Base-by-base conservation (phyloP, 1,140 invertebrate species). In the Drosophila varians region DNA sequence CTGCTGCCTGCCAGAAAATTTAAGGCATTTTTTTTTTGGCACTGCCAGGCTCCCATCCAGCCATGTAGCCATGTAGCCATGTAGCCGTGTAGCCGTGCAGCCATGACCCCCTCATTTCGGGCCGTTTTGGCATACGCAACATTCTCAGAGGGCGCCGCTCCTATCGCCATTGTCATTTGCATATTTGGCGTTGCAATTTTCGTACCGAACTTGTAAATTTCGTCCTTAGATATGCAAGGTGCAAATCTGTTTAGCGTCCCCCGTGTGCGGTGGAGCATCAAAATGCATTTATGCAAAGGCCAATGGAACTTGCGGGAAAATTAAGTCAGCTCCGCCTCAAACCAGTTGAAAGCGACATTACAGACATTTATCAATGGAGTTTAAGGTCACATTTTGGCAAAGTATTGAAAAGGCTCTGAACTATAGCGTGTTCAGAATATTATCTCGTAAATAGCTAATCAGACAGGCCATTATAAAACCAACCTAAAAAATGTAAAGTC, bases 141-240 rank as follows among this genome's bases (percentile, higher is more conserved):
- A 66, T 65, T 66, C 36, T 65, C 45, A 51, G 34, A 65, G 45
- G 25, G 34, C 23, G 26, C 19, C 42, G 26, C 12, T 23, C 26
- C 53, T 25, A 19, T 21, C 42, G 14, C 45, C 61, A 65, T 66
- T 70, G 53, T 60, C 53, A 80, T 86, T 86, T 86, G 82, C 80
- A 86, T 86, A 86, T 80, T 87, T 73, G 80, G 61, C 77, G 52
- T 73, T 74, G 69, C 68, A 86, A 87, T 87, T 84, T 84, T 87
- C 69, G 55, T 51, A 66, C 25, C 26, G 12, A 86, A 74, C 69
- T 74, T 87, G 82, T 79, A 87, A 87, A 86, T 87, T 87, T 74
- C 16, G 62, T 58, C 68, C 73, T 76, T 86, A 73, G 86, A 66
- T 69, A 74, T 84, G 58, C 64, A 74, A 84, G 76, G 80, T 87